Evolutionary conservation across 2,113 vertebrate species (phyloP).

Genomic region (Struthio camelus): DNA sequence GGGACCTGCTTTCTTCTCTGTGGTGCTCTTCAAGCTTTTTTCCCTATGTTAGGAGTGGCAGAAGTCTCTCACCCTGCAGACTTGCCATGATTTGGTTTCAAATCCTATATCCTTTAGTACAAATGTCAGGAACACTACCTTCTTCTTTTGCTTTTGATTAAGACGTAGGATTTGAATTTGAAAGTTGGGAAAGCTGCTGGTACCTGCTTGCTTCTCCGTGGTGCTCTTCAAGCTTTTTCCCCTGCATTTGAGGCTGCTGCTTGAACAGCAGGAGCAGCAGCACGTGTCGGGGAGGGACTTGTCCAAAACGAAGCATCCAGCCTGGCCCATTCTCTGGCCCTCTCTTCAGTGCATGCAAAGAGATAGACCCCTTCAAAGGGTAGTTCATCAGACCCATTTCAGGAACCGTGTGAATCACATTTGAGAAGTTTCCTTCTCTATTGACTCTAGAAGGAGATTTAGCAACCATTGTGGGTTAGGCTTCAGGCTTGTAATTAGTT

Average conservation of each 20-base stretch:
- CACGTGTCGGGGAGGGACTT: background rate
- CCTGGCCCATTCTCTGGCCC: background rate
- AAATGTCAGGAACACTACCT: background rate
- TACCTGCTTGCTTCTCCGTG: background rate
- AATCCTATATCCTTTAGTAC: background rate
- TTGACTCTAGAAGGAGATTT: background rate
- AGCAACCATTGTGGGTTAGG: background rate
- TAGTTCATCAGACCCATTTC: background rate
- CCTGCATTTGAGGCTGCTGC: background rate
- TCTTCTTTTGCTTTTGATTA: background rate
- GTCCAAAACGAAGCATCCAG: background rate
- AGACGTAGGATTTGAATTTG: background rate
- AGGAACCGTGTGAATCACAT: background rate
- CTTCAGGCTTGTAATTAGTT: too few species aligned
- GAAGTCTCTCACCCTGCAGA: background rate
- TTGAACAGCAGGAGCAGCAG: background rate
- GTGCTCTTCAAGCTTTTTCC: background rate
- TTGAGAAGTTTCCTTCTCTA: background rate
- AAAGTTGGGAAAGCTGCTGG: background rate
- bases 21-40: background rate
- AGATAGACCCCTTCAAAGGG: background rate
- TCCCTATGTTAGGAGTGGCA: background rate
- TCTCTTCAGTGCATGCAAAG: background rate
- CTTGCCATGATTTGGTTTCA: background rate
- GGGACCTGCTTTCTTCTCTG: background rate